phyloP scores from a whole-genome alignment of 2,797 vertebrate genomes.

The Selene dorsalis region DNA sequence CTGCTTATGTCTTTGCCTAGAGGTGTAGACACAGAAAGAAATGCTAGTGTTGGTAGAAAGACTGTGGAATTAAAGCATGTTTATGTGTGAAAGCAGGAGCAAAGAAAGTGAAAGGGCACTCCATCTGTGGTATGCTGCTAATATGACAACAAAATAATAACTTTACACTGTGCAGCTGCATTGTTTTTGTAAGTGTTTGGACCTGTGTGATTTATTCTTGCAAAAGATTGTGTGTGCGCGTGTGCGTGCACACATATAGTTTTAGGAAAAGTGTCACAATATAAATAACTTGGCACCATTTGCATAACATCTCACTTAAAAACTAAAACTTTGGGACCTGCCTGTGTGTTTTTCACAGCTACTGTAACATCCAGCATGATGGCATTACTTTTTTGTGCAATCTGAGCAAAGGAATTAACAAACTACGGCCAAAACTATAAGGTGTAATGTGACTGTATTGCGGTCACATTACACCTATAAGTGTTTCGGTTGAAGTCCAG shows the following conservation, averaged over 20 bases:
- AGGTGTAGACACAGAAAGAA: slow-evolving; percentile 32
- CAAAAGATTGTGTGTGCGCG: neutral
- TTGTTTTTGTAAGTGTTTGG: slow-evolving; percentile 6
- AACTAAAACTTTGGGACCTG: too few species aligned
- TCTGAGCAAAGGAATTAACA: too few species aligned
- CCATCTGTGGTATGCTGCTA: neutral
- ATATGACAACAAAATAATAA: slow-evolving; percentile 11
- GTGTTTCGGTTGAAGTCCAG: too few species aligned
- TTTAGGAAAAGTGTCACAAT: neutral
- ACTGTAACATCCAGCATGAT: too few species aligned
- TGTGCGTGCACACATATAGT: neutral
- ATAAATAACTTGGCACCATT: neutral
- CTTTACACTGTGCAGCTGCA: neutral
- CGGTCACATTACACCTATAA: too few species aligned
- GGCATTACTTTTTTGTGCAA: too few species aligned
- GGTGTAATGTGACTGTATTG: too few species aligned
- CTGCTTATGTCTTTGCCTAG: slow-evolving; percentile 50
- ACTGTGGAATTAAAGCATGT: neutral
- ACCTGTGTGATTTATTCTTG: slow-evolving; percentile 10
- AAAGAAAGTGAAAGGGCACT: neutral
- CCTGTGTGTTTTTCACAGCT: too few species aligned
- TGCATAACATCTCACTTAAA: too few species aligned
- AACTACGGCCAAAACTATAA: too few species aligned
- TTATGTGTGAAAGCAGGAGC: slow-evolving; percentile 13
- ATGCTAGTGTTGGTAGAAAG: slow-evolving; percentile 15